phyloP scores from a whole-genome alignment of 2,888 invertebrate genomes.

The Scaptomyza cyrtandrae region DNA sequence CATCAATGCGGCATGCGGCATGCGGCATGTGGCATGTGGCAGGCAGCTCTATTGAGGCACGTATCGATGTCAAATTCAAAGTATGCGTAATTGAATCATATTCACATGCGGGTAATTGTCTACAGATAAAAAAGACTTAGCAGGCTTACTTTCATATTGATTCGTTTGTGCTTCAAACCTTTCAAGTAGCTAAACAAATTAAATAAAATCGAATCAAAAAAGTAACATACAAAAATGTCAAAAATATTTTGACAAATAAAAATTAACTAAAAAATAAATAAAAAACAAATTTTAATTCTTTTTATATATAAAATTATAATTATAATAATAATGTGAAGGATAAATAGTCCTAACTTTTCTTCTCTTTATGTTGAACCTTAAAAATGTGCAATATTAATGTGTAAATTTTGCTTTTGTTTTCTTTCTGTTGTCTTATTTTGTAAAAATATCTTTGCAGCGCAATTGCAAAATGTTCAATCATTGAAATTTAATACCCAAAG shows the following conservation, averaged over 20 bases:
- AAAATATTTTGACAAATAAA: no score
- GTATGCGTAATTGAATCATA: background rate
- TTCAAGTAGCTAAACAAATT: background rate
- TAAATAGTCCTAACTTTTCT: no score
- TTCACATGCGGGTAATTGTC: background rate
- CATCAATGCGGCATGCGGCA: slow-evolving; percentile 2
- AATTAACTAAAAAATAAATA: no score
- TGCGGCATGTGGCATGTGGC: background rate
- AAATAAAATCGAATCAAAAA: background rate
- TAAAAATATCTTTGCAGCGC: slow-evolving; percentile 49
- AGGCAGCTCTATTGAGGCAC: slow-evolving; percentile 11
- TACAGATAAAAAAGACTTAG: background rate
- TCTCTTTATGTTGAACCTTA: no score
- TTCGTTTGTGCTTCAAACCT: background rate
- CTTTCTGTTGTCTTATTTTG: background rate
- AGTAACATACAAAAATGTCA: background rate
- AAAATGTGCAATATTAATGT: no score
- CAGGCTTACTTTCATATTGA: background rate
- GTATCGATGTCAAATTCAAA: slow-evolving; percentile 30
- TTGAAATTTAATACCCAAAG: slow-evolving; percentile 61
- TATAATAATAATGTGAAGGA: no score
- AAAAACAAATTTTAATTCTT: no score
- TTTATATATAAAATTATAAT: background rate
- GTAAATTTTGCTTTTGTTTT: slow-evolving; percentile 15
- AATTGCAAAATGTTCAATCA: slow-evolving; percentile 58